Evolutionary conservation across 2,797 vertebrate species (phyloP), one percentile per base, ranked within the genome.

Genomic region (Streptopelia turtur): DNA sequence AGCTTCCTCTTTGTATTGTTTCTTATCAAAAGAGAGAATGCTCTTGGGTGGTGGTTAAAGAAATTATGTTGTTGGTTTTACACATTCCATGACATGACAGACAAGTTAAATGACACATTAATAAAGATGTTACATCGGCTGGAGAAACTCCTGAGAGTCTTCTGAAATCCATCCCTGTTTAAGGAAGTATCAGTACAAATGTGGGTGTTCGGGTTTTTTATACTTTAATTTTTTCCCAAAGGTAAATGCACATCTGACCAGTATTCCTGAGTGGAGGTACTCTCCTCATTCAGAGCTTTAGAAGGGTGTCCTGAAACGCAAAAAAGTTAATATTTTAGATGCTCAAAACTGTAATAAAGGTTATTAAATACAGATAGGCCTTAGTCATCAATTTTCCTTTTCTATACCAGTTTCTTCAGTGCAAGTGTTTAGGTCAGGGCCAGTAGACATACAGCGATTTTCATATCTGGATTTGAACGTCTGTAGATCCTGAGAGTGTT

Each of bases 141-240:
- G 15, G 12, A 81, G 65, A 90, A 90, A 59, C 6, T 56, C 16
- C 21, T 65, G 17, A 69, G 23, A 56, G 21, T 41, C 17, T 83
- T 87, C 56, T 84, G 56, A 75, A 87, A 79, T 66, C 16, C 21
- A 45, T 20, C 5, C 6, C 13, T 3, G 1, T 22, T 66, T 39
- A 74, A 27, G 9, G 64, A 80, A 75, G 8, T 28, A 16, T 30
- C 66, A 28, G 18, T 39, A 3, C 55, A 64, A 50, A 53, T 9
- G 24, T 31, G 17, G 7, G 7, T 71, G 10, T 14, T 56, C 27
- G 5, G 0, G 0, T 3, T 30, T 24, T 61, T 64, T 17, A 3
- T 50, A 25, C 35, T 60, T 4, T 55, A 53, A 0, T 59, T 31
- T 49, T 82, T 56, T 9, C 13, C 31, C 14, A 21, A 23, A 70